Evolutionary conservation across 1,140 invertebrate species (phyloP).

Genomic region (Euura lappo): DNA sequence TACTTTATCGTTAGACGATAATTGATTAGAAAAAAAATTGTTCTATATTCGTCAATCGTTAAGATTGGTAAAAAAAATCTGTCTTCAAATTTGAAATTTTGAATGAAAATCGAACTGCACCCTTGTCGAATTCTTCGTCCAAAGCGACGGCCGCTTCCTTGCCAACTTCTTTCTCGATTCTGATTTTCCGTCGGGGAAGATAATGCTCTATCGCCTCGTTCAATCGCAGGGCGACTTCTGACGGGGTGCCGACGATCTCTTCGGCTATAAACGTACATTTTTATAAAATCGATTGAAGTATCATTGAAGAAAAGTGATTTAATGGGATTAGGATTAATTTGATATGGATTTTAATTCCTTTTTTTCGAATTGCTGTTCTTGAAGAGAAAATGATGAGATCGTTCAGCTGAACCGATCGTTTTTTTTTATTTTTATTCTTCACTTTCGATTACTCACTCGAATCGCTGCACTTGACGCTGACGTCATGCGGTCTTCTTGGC

Average conservation of each 20-base stretch:
- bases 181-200: neutral
- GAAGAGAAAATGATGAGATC: neutral
- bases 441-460: neutral
- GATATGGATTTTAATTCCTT: too few relatives aligned
- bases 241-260: neutral
- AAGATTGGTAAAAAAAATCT: neutral
- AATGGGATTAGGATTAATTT: too few relatives aligned
- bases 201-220: neutral
- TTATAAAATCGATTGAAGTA: neutral
- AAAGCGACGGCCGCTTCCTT: neutral
- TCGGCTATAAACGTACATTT: neutral
- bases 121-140: neutral
- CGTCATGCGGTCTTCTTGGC: conserved; percentile 4
- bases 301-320: neutral
- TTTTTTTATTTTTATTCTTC: neutral
- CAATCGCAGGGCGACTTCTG: neutral
- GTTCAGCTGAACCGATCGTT: neutral
- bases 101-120: neutral
- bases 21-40: too few relatives aligned
- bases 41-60: neutral
- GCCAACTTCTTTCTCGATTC: conserved; percentile 1
- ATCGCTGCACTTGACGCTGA: conserved; percentile 6
- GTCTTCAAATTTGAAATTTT: neutral
- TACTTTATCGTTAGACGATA: too few relatives aligned
- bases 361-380: too few relatives aligned